phyloP scores from a whole-genome alignment of 2,888 invertebrate genomes.

The Calameuta pallipes region DNA sequence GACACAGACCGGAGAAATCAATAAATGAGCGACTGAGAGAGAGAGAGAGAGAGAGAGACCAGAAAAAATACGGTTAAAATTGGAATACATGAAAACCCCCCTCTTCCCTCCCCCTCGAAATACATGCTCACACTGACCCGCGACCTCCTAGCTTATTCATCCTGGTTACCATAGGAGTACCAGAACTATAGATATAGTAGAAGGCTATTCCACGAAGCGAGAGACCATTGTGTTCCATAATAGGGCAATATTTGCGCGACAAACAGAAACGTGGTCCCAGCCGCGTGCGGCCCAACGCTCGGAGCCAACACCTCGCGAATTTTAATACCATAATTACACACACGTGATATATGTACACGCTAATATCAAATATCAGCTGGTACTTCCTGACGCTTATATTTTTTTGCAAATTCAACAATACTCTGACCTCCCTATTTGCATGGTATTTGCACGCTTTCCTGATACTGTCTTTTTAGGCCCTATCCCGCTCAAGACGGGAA shows the following conservation, averaged over 20 bases:
- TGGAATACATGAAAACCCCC: background rate
- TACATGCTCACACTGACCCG: background rate
- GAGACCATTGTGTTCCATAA: conserved; percentile 56
- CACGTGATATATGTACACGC: background rate
- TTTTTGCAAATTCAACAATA: background rate
- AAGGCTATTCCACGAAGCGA: background rate
- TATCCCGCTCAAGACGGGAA: background rate
- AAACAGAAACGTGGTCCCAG: conserved; percentile 26
- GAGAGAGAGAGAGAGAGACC: background rate
- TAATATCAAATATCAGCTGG: background rate
- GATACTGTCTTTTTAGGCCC: background rate
- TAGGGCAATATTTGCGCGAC: conserved; percentile 60
- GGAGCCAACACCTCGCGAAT: conserved; percentile 1
- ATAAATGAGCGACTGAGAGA: conserved; percentile 36
- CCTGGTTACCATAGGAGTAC: background rate
- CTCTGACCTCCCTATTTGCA: background rate
- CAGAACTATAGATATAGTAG: background rate
- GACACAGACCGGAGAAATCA: conserved; percentile 46
- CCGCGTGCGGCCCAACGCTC: background rate
- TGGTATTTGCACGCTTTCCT: background rate
- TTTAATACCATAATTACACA: conserved; percentile 3
- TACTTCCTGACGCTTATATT: no score
- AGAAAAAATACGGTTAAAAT: background rate
- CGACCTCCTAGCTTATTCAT: background rate
- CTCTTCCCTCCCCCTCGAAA: background rate